phyloP scores from a whole-genome alignment of 2,888 invertebrate genomes.

The Orgyia antiqua region DNA sequence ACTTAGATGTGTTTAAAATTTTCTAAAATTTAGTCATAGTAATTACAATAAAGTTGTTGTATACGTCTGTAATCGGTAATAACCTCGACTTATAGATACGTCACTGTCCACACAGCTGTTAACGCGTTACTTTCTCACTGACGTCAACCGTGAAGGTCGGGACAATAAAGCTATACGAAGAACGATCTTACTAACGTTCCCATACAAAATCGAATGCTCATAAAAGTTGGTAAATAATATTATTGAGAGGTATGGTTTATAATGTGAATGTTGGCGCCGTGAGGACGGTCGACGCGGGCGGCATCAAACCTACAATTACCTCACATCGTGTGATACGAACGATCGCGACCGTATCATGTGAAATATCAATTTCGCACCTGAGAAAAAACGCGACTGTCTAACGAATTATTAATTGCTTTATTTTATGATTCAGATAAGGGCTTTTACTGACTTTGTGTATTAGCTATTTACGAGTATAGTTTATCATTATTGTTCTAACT shows the following conservation, averaged over 20 bases:
- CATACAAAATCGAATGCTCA: slow-evolving; percentile 27
- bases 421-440: slow-evolving; percentile 2
- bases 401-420: slow-evolving; percentile 12
- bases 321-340: slow-evolving; percentile 26
- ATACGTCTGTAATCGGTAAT: slow-evolving; percentile 12
- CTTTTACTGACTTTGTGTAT: too few relatives aligned
- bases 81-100: slow-evolving; percentile 11
- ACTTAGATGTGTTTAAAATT: neutral
- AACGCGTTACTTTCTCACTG: slow-evolving; percentile 23
- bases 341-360: slow-evolving; percentile 14
- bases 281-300: slow-evolving; percentile 15
- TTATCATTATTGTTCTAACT: too few relatives aligned
- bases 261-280: slow-evolving; percentile 33
- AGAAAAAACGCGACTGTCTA: slow-evolving; percentile 12
- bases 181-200: slow-evolving; percentile 27
- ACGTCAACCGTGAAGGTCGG: slow-evolving; percentile 25
- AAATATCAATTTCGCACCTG: slow-evolving; percentile 29
- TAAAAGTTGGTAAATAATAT: slow-evolving; percentile 28
- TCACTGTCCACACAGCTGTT: slow-evolving; percentile 12
- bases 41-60: too few relatives aligned
- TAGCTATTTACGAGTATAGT: too few relatives aligned
- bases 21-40: too few relatives aligned
- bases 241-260: slow-evolving; percentile 26
- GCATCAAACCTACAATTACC: slow-evolving; percentile 31
- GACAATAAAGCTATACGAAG: slow-evolving; percentile 18